Percentiles rank a stretch among this genome's conserved stretches.
Conservation (phyloP, 2,113 vertebrate genomes). For the Pachypanchax playfairii region DNA sequence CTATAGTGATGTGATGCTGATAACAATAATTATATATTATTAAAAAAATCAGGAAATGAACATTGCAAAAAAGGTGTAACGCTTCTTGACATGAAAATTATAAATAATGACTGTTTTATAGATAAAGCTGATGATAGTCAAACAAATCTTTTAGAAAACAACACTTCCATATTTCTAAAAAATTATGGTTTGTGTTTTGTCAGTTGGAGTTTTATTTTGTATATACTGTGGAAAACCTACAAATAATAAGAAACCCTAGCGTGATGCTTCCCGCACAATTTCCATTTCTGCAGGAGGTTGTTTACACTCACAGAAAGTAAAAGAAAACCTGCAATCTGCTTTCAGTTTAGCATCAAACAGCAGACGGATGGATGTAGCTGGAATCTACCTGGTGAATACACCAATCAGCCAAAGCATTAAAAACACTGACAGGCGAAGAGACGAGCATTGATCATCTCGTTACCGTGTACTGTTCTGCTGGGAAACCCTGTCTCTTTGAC, state of each 20-base stretch:
- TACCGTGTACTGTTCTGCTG: conserved; percentile 7
- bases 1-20: conserved; percentile 21
- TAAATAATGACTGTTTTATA: no score
- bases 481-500: conserved; percentile 7
- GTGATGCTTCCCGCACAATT: neutral
- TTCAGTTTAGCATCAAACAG: conserved; percentile 8
- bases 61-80: no score
- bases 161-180: no score
- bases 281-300: conserved; percentile 2
- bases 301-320: neutral
- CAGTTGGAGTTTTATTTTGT: neutral
- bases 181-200: no score
- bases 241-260: neutral
- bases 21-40: no score
- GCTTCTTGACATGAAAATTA: no score
- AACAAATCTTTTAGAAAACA: no score
- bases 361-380: neutral
- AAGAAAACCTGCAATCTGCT: neutral
- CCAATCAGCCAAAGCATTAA: neutral
- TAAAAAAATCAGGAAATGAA: no score
- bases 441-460: conserved; percentile 13
- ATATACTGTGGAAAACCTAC: neutral
- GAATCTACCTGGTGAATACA: neutral
- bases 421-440: conserved; percentile 11
- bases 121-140: no score